Evolutionary conservation across 2,797 vertebrate species (phyloP).

Genomic region (Nyctalus aviator): DNA sequence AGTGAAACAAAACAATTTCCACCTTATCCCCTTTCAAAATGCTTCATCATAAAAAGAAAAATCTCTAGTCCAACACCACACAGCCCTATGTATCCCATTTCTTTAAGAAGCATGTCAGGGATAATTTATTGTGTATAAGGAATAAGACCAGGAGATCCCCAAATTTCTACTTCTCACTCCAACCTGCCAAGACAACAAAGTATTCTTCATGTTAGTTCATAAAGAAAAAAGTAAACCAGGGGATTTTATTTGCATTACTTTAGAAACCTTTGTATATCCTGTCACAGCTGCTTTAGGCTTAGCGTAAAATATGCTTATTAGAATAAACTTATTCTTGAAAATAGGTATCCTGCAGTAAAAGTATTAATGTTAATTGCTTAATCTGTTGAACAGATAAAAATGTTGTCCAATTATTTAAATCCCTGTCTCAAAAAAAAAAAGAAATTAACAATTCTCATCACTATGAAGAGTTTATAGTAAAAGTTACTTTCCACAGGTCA

Average conservation of each 20-base stretch:
- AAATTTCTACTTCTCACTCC: neutral
- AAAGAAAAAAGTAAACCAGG: neutral
- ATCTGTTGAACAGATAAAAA: neutral
- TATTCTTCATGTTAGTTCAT: neutral
- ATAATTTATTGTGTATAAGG: neutral
- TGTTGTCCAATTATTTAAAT: slow-evolving; percentile 22
- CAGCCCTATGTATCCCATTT: neutral
- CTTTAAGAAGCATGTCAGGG: neutral
- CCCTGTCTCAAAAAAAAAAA: slow-evolving; percentile 10
- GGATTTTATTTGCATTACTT: neutral
- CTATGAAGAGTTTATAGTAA: neutral
- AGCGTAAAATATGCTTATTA: neutral
- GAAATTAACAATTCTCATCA: neutral
- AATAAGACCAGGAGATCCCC: neutral
- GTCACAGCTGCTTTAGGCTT: slow-evolving; percentile 7
- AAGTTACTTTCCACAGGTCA: neutral
- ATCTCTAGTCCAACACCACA: neutral
- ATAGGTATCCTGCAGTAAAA: neutral
- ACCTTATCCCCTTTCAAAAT: neutral
- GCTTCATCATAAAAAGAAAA: neutral
- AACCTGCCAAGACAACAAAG: slow-evolving; percentile 4
- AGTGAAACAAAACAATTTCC: neutral
- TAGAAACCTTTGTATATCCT: neutral
- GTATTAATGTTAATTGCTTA: neutral
- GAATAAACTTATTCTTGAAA: neutral